These are phyloP conservation scores for Brevipalpus yothersi DNA, from an alignment of 1,140 invertebrate species.

Conservation along the genomic window DNA sequence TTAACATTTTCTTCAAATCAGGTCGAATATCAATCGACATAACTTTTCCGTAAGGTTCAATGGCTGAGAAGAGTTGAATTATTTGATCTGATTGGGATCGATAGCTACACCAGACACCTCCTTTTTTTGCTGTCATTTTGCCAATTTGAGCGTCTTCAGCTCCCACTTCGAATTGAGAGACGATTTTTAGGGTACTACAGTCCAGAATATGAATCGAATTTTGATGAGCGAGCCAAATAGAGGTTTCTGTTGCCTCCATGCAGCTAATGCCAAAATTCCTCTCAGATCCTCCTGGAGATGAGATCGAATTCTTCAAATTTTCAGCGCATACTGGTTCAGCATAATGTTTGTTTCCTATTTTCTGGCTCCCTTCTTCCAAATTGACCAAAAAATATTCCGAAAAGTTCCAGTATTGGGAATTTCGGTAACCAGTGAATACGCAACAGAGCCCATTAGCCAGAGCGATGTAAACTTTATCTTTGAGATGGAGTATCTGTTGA, in stretches of 20 bases:
- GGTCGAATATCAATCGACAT: too few relatives aligned
- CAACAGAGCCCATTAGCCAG: slow-evolving; percentile 51
- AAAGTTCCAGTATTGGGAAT: slow-evolving; percentile 6
- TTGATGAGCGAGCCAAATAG: slow-evolving; percentile 89
- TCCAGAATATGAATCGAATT: slow-evolving; percentile 87
- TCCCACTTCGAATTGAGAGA: slow-evolving; percentile 70
- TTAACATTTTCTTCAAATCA: slow-evolving; percentile 95
- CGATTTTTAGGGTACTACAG: slow-evolving; percentile 46
- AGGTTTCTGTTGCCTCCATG: slow-evolving; percentile 56
- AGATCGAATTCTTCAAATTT: neutral
- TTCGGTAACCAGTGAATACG: slow-evolving; percentile 4
- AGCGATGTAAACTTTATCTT: slow-evolving; percentile 73
- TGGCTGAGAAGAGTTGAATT: too few relatives aligned
- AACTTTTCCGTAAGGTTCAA: too few relatives aligned
- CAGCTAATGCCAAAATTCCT: slow-evolving; percentile 34
- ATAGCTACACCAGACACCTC: slow-evolving; percentile 97
- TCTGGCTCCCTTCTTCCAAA: neutral
- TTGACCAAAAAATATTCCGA: slow-evolving; percentile 6
- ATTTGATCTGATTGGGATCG: too few relatives aligned
- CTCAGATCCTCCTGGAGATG: too few relatives aligned
- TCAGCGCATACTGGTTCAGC: neutral
- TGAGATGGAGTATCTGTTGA: slow-evolving; percentile 53
- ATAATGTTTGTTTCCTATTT: neutral
- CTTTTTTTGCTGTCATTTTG: slow-evolving; percentile 83
- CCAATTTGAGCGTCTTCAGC: slow-evolving; percentile 78